Evolutionary conservation across 2,888 invertebrate species (phyloP).

Genomic region (Mesorhabditis belari): DNA sequence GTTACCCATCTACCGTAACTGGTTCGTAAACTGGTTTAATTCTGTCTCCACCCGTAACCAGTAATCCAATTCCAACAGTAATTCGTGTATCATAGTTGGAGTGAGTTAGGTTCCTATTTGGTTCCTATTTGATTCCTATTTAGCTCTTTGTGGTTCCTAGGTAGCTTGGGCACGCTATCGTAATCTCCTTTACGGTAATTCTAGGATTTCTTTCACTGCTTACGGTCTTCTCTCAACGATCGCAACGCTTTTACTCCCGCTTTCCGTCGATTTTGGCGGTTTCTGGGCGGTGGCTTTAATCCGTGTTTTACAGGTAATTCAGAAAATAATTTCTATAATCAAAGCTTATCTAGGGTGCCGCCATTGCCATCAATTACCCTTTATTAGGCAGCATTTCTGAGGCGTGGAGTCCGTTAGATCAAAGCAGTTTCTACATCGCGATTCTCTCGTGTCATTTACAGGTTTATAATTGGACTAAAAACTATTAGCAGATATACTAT

Average conservation of each 20-base stretch:
- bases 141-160: too few relatives aligned
- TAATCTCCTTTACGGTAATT: background rate
- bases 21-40: too few relatives aligned
- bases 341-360: constrained; percentile 6
- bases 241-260: background rate
- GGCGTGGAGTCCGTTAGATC: constrained; percentile 13
- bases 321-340: background rate
- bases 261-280: background rate
- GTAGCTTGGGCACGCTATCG: too few relatives aligned
- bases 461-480: too few relatives aligned
- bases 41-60: too few relatives aligned
- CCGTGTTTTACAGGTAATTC: background rate
- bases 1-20: too few relatives aligned
- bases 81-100: too few relatives aligned
- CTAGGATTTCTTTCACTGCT: background rate
- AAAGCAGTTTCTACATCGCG: constrained; percentile 12
- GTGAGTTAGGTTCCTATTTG: too few relatives aligned
- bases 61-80: too few relatives aligned
- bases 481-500: too few relatives aligned
- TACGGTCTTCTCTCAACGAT: background rate
- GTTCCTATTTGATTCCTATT: too few relatives aligned
- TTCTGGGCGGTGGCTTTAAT: background rate
- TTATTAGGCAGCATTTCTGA: constrained; percentile 14
- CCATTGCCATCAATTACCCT: constrained; percentile 11
- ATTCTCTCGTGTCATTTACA: constrained; percentile 11